These are phyloP conservation scores for Volucella inanis DNA, from an alignment of 2,888 invertebrate genomes.

Conservation along the genomic window DNA sequence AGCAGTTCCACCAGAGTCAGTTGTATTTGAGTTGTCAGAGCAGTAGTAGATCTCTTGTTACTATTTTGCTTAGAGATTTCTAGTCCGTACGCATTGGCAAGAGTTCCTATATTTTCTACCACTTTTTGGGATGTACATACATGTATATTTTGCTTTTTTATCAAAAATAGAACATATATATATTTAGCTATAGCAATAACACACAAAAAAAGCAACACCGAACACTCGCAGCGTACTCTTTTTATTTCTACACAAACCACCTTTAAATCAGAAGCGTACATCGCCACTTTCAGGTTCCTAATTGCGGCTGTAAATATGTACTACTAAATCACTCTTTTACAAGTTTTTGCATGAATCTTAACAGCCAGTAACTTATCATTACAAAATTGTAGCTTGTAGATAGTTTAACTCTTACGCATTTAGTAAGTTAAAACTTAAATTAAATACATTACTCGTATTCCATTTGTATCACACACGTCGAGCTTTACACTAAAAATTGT, in stretches of 20 bases:
- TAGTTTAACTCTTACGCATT: no score
- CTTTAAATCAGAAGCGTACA: no score
- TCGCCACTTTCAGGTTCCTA: no score
- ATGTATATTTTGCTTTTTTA: slow-evolving; percentile 26
- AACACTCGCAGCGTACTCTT: slow-evolving; percentile 9
- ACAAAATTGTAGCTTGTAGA: no score
- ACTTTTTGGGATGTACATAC: slow-evolving; percentile 34
- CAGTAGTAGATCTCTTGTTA: slow-evolving; percentile 78
- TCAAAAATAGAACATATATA: slow-evolving; percentile 6
- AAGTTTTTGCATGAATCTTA: no score
- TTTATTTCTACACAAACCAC: slow-evolving; percentile 3
- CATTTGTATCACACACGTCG: no score
- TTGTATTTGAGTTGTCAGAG: slow-evolving; percentile 84
- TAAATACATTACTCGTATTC: no score
- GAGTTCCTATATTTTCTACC: slow-evolving; percentile 55
- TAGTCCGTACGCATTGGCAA: slow-evolving; percentile 65
- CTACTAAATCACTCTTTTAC: no score
- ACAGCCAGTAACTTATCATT: no score
- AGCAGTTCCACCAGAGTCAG: slow-evolving; percentile 83
- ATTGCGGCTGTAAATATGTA: no score
- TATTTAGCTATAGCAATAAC: slow-evolving; percentile 8
- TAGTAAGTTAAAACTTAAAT: no score
- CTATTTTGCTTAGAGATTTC: slow-evolving; percentile 55
- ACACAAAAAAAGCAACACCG: background rate
- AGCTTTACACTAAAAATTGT: no score